Base-by-base conservation (phyloP, 2,113 vertebrate genomes). In the Leiothrix lutea region DNA sequence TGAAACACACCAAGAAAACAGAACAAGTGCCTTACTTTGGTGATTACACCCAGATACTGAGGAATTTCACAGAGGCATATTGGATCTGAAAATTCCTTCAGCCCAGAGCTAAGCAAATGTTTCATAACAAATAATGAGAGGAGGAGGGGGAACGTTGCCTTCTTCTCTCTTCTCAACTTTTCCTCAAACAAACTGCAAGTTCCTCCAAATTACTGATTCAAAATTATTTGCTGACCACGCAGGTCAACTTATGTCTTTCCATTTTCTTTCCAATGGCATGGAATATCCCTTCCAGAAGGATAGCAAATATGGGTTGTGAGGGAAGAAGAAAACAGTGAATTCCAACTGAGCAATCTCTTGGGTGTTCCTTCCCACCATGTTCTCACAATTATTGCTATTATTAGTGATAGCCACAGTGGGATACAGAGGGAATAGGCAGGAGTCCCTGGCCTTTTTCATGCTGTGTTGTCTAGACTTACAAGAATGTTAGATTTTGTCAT, bases 381-480 rank as follows among this genome's bases (percentile, higher is more conserved):
- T 97, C 94, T 94, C 94, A 95, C 87, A 95, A 66, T 87, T 82
- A 48, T 54, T 92, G 78, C 87, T 95, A 93, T 95, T 96, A 92
- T 89, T 95, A 91, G 87, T 73, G 81, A 94, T 85, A 90, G 54
- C 71, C 81, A 70, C 91, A 94, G 95, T 90, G 78, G 84, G 93
- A 62, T 70, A 50, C 66, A 82, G 64, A 91, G 44, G 85, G 78
- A 74, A 70, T 44, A 93, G 72, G 28, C 57, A 83, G 71, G 74
- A 92, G 62, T 91, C 81, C 78, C 42, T 92, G 87, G 80, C 72
- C 93, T 90, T 83, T 94, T 95, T 91, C 91, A 79, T 94, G 93
- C 94, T 96, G 94, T 90, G 91, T 94, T 93, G 95, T 97, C 94
- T 96, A 95, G 95, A 95, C 96, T 92, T 83, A 45, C 42, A 95